Percentiles rank a stretch among this genome's conserved stretches.
Evolutionary conservation across 2,888 invertebrate genomes (phyloP).

Genomic region (Branchipolynoe longqiensis): DNA sequence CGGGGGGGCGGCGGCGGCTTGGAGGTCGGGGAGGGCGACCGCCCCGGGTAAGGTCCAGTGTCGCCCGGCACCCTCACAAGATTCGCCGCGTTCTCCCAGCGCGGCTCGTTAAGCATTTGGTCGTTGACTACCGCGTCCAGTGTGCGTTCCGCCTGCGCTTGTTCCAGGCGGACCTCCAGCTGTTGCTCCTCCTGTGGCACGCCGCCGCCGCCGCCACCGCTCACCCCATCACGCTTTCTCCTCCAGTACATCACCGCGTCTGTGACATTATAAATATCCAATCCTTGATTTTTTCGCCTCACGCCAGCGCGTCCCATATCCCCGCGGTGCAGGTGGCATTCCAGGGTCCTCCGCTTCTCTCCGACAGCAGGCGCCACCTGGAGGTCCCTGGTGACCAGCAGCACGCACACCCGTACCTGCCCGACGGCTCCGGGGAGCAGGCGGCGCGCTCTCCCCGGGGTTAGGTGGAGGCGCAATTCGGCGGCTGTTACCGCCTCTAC

Average conservation of each 20-base stretch:
- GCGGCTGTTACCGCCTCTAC: slow-evolving; percentile 1
- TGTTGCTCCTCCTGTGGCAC: not conserved
- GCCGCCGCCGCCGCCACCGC: not conserved
- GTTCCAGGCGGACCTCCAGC: slow-evolving; percentile 25
- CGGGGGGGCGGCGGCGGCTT: not conserved
- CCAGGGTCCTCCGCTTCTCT: not conserved
- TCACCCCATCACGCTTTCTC: not conserved
- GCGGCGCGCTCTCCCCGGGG: not conserved
- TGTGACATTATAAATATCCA: slow-evolving; percentile 15
- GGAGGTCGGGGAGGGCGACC: not conserved
- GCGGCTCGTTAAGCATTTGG: not conserved
- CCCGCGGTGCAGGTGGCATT: not conserved
- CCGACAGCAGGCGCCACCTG: not conserved
- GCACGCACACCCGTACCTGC: slow-evolving; percentile 3
- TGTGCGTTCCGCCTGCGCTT: no score
- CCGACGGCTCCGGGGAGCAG: not conserved
- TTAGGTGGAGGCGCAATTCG: not conserved
- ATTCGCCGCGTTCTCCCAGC: not conserved
- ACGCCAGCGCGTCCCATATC: not conserved
- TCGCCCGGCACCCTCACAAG: not conserved
- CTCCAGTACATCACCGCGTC: slow-evolving; percentile 6
- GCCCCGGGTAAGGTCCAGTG: not conserved
- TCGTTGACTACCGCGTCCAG: not conserved
- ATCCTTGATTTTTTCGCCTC: no score
- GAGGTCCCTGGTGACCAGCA: not conserved